These are phyloP conservation scores for Nyctibius bracteatus DNA, from an alignment of 2,113 vertebrate genomes.

Conservation along the genomic window DNA sequence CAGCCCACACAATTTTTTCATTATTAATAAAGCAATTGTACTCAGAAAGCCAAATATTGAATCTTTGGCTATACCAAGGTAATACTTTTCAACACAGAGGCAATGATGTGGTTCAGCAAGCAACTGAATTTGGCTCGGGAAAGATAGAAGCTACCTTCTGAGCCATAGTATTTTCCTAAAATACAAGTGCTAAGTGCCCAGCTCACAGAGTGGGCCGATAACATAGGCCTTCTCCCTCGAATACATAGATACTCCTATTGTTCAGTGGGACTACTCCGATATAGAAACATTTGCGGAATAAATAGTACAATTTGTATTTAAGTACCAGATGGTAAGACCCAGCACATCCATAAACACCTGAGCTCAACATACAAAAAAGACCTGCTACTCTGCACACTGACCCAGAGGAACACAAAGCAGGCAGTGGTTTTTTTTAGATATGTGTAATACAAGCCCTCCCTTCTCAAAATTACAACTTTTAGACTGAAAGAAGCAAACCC, in stretches of 20 bases:
- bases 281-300: background rate
- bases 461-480: background rate
- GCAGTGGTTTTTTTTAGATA: background rate
- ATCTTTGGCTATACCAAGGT: background rate
- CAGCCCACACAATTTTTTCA: background rate
- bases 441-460: background rate
- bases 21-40: background rate
- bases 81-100: background rate
- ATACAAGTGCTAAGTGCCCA: background rate
- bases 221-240: background rate
- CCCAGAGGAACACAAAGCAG: background rate
- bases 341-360: background rate
- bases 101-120: background rate
- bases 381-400: background rate
- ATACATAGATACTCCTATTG: background rate
- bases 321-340: background rate
- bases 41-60: background rate
- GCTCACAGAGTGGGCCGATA: background rate
- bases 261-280: background rate
- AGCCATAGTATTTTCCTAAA: background rate
- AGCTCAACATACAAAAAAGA: background rate
- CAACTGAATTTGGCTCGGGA: background rate
- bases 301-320: background rate
- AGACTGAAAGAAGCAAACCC: background rate
- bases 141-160: background rate